Evolutionary conservation across 2,113 vertebrate genomes (phyloP), one percentile per base, ranked within the genome.

Genomic region (Cromileptes altivelis): DNA sequence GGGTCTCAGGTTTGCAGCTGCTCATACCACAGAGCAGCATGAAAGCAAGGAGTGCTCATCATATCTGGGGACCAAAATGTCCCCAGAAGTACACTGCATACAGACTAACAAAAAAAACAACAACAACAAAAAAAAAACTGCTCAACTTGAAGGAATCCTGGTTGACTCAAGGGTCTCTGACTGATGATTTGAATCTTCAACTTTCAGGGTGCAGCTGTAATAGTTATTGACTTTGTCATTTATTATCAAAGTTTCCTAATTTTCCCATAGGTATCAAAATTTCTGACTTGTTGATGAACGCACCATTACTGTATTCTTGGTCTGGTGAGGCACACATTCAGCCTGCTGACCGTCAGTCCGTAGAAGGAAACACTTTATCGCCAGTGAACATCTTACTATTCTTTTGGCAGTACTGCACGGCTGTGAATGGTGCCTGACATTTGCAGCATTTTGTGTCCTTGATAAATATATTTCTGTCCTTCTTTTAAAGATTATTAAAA

Each of bases 381-480:
- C 62, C 1, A 11, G 52, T 25, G 1, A 63, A 53, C 11, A 77
- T 57, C 18, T 57, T 30, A 5, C 5, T 56, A 18, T 56, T 18
- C 17, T 65, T 47, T 77, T 65, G n/a, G 49, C 61, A 75, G 23
- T 15, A 73, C 42, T 73, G 23, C 55, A 56, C 19, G 15, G 27
- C 25, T 27, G 3, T 23, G 25, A 60, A 49, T 21, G 13, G 2
- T 58, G 53, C 17, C 23, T 70, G 27, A 42, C 11, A 42, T 70
- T 52, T 25, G 52, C 52, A 15, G 4, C 8, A 45, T n/a, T 27
- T 63, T 52, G 6, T 61, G 17, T n/a, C 25, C 37, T 73, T 49
- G 56, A 30, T 23, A 40, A 15, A 42, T 55, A 25, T 45, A 7
- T 45, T 15, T 49, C 15, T 17, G 11, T 49, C 15, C 11, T 68